Evolutionary conservation across 1,140 invertebrate species (phyloP).

Genomic region (Magallana ariakensis): DNA sequence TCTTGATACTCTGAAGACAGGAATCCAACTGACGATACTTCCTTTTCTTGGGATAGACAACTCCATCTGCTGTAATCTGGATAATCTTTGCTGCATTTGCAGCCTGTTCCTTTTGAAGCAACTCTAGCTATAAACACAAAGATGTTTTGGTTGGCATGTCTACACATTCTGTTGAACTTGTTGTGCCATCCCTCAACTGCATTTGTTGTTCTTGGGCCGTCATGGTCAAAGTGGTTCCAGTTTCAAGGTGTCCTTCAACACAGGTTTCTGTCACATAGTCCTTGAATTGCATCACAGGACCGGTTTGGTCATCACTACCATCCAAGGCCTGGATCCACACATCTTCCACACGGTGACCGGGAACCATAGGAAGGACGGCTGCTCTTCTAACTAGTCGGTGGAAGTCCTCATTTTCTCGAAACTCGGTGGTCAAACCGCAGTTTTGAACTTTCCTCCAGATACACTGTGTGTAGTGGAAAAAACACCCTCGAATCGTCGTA

Average conservation of each 20-base stretch:
- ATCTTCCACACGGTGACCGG: background rate
- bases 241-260: background rate
- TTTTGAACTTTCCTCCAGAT: background rate
- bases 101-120: too few species aligned
- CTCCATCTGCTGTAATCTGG: too few species aligned
- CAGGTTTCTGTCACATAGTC: background rate
- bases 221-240: conserved; percentile 15
- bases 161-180: too few species aligned
- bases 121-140: too few species aligned
- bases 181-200: too few species aligned
- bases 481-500: background rate
- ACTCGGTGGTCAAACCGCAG: background rate
- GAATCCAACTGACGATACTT: too few species aligned
- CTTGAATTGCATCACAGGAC: background rate
- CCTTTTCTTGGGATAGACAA: too few species aligned
- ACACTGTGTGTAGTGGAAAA: conserved; percentile 8
- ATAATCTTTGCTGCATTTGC: too few species aligned
- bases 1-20: too few species aligned
- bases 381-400: background rate
- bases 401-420: background rate
- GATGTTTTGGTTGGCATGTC: too few species aligned
- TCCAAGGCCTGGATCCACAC: conserved; percentile 1
- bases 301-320: background rate
- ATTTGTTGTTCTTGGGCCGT: too few species aligned
- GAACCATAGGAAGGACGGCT: background rate